These are phyloP conservation scores for Aurelia coerulea DNA, from an alignment of 30 jellyfish, hydroid and myxozoan genomes.

Conservation along the genomic window DNA sequence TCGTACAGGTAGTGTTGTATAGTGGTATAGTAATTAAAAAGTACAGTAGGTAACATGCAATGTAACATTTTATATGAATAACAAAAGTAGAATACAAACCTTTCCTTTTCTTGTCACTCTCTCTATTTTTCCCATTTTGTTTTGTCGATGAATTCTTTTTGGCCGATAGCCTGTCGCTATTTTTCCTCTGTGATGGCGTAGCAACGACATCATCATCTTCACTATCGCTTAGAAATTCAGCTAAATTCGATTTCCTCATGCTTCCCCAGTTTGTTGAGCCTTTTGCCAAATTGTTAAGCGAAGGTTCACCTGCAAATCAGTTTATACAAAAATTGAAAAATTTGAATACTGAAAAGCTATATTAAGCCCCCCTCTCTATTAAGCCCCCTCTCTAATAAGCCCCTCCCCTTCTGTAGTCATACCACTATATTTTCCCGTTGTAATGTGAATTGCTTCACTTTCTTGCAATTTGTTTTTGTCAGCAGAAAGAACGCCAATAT, in stretches of 20 bases:
- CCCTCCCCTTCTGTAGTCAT: too few species aligned
- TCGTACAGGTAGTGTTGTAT: too few species aligned
- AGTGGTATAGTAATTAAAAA: too few species aligned
- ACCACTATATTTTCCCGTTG: too few species aligned
- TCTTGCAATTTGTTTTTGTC: too few species aligned
- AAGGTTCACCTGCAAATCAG: constrained; percentile 2
- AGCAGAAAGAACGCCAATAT: too few species aligned
- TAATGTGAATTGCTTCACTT: too few species aligned
- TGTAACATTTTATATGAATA: too few species aligned
- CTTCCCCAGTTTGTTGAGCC: constrained; percentile 65
- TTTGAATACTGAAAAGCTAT: not conserved
- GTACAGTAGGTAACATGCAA: too few species aligned
- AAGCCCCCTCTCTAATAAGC: too few species aligned
- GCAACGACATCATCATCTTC: constrained; percentile 45
- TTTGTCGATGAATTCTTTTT: not conserved
- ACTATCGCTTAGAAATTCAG: constrained; percentile 55
- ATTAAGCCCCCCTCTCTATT: too few species aligned
- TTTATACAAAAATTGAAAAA: not conserved
- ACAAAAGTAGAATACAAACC: not conserved
- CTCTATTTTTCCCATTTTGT: not conserved
- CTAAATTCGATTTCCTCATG: constrained; percentile 42
- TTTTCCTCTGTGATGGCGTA: constrained; percentile 21
- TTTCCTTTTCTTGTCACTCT: constrained; percentile 1
- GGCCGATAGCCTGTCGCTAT: not conserved
- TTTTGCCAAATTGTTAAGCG: constrained; percentile 39